Base-by-base conservation (phyloP, 2,113 vertebrate genomes). In the Etheostoma spectabile region DNA sequence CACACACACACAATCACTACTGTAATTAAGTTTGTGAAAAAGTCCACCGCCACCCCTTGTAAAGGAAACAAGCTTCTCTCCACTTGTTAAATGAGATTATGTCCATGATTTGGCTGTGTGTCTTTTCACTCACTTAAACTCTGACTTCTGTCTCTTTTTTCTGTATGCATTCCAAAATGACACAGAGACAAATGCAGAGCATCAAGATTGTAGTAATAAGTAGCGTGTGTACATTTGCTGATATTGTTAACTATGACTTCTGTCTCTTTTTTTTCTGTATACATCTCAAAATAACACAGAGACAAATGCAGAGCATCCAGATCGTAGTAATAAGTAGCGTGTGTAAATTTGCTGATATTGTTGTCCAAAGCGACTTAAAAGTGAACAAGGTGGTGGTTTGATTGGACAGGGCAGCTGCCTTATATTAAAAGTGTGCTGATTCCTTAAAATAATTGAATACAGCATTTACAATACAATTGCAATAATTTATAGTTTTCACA, bases 31-130 rank as follows among this genome's bases (percentile, higher is more conserved):
- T n/a, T n/a, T n/a, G n/a, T n/a, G n/a, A n/a, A n/a, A n/a, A 66
- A 77, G 46, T 73, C 76, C 76, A 66, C 15, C 5, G 18, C 27
- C 51, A 67, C 59, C 77, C 52, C 30, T 66, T 65, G 74, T 68
- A 27, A 60, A 59, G 72, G 22, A 74, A 74, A 86, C 62, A 30
- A 80, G 73, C 57, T 75, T 63, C 52, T n/a, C 11, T 42, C 18
- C 19, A 33, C 61, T 71, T 53, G 42, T 45, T 79, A 75, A 76
- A 74, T 75, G 49, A 51, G 64, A 74, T 86, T 57, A 73, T 60
- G 55, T 19, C 11, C 11, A 35, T n/a, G 14, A 52, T 63, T 72
- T 62, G 51, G 21, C 33, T 45, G 27, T 13, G 18, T 14, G 33
- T 71, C 42, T 55, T 10, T 21, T 51, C 18, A 22, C 11, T 55